Base-by-base conservation (phyloP, 2,113 vertebrate species). In the Synchiropus splendidus region DNA sequence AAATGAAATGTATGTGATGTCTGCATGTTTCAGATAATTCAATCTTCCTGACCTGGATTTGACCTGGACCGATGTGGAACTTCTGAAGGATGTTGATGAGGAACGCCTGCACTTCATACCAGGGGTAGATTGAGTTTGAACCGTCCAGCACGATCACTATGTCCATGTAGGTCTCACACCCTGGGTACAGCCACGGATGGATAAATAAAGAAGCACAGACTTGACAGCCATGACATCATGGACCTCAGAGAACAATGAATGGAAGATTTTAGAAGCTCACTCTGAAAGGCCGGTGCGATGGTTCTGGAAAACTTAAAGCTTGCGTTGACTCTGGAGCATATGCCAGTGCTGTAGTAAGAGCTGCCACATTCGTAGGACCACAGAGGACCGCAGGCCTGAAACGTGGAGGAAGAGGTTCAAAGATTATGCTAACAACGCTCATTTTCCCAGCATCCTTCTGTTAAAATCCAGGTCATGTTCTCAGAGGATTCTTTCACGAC, bases 291-390 rank as follows among this genome's bases (percentile, higher is more conserved):
- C 0, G 94, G 94, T 10, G 92, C 90, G 48, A 99, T 92, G 0
- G 87, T 94, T 67, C 88, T 85, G 61, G 95, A 89, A 82, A 97
- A 94, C 70, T 92, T 88, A 81, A 99, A 99, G 80, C 87, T 92
- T 53, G 89, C 77, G 59, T 92, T 92, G 78, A 99, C 89, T 17
- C 88, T 69, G 12, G 92, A 97, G 54, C 95, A 99, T 81, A 99
- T 93, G 4, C 95, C 95, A 0, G 94, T 94, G 78, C 91, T 97
- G 79, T 94, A 99, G 80, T 93, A 95, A 37, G 95, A 98, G 61
- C 90, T 97, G 16, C 95, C 95, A 18, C 95, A 99, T 70, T 99
- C 93, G 0, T 99, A 93, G 6, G 95, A 91, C 95, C 95, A 99
- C 27, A 99, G 82, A 0, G 95, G 95, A 54, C 94, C 94, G 79